These are phyloP conservation scores for Corythoichthys intestinalis DNA, from an alignment of 2,113 vertebrate genomes.

Conservation along the genomic window DNA sequence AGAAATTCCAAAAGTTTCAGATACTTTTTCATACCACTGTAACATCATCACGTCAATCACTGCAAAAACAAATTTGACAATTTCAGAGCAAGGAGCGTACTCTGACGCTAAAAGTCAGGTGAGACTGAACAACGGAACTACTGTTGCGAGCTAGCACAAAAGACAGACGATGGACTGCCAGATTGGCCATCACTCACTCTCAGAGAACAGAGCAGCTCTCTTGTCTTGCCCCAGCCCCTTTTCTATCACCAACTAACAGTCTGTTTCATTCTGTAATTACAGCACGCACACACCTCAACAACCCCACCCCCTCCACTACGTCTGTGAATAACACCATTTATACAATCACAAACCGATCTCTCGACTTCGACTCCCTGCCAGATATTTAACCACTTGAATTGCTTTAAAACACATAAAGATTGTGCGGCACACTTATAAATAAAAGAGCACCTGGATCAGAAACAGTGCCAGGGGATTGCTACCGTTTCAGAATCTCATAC, in stretches of 20 bases:
- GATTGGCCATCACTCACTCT: neutral
- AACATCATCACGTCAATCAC: too few species aligned
- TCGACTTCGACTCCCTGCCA: neutral
- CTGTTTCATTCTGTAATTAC: neutral
- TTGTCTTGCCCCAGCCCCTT: neutral
- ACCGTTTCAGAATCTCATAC: too few species aligned
- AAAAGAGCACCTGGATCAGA: too few species aligned
- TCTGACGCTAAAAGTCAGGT: neutral
- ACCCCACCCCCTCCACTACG: neutral
- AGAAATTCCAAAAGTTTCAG: too few species aligned
- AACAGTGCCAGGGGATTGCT: too few species aligned
- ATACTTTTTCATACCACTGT: too few species aligned
- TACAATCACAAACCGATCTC: neutral
- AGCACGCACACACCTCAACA: neutral
- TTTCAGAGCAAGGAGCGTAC: neutral
- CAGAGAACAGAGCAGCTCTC: neutral
- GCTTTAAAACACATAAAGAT: neutral
- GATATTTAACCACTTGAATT: neutral
- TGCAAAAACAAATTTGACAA: too few species aligned
- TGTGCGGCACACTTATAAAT: neutral
- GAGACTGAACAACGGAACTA: conserved; percentile 1
- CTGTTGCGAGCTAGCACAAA: neutral
- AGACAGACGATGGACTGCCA: neutral
- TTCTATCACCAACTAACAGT: neutral
- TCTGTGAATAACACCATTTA: conserved; percentile 33